Base-by-base conservation (phyloP, 2,888 invertebrate species). In the Megastigmus dorsalis region DNA sequence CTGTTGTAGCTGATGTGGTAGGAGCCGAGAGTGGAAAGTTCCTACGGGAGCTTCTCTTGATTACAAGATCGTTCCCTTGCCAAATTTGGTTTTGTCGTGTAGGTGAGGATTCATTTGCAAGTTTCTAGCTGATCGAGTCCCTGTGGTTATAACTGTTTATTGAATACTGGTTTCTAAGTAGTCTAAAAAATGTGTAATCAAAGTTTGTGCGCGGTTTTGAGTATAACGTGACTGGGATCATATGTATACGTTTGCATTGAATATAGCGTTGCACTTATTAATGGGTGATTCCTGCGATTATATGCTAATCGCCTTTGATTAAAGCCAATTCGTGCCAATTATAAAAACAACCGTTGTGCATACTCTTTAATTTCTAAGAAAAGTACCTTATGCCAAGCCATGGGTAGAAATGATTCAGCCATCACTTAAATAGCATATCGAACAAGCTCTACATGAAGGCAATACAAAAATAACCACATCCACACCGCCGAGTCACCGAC, bases 281-380 rank as follows among this genome's bases (percentile, higher is more conserved):
- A 23, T 10, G 4, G n/a, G 41, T 4, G 9, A 38, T 26, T 41
- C 57, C 28, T 23, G 15, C 26, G 48, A n/a, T 45, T n/a, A n/a
- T 23, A 23, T 23, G 18, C 23, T 15, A 36, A 23, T 38, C 20
- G 13, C 3, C n/a, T 38, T 38, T 38, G 20, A 38, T 57, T n/a
- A 3, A 3, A 20, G 13, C 10, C 13, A 38, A 50, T 50, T 36
- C 55, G 55, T 13, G 55, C 4, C 38, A 23, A 57, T 23, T 38
- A n/a, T n/a, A n/a, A 5, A 38, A 50, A 50, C 10, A 2, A 26
- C 0, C 10, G 0, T n/a, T 13, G 2, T 2, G 9, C 26, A 23
- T 50, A 48, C 43, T 23, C 33, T 43, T 43, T 33, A 9, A 18
- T 57, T 67, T 67, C 66, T n/a, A 7, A 57, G 45, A 67, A 67